Evolutionary conservation across 1,140 invertebrate genomes (phyloP).

Genomic region (Argopecten irradians): DNA sequence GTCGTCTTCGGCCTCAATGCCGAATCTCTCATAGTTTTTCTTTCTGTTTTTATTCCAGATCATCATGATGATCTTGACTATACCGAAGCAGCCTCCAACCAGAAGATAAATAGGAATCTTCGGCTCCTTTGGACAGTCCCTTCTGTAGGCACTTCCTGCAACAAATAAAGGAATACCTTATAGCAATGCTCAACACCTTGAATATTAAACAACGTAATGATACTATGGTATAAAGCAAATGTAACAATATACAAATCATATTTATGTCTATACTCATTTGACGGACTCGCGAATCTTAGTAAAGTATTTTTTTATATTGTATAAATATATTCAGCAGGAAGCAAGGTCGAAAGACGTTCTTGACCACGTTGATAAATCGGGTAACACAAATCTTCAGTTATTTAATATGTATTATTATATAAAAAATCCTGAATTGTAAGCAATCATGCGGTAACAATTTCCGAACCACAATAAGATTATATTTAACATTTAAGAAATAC

Average conservation of each 20-base stretch:
- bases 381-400: too few species aligned
- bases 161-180: slow-evolving; percentile 15
- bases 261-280: too few species aligned
- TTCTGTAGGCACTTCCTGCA: slow-evolving; percentile 60
- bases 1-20: slow-evolving; percentile 34
- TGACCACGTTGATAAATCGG: too few species aligned
- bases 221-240: neutral
- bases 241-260: neutral
- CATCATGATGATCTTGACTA: slow-evolving; percentile 63
- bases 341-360: too few species aligned
- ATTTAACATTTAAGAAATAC: too few species aligned
- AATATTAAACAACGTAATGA: neutral
- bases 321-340: too few species aligned
- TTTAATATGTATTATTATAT: too few species aligned
- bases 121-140: slow-evolving; percentile 72
- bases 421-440: too few species aligned
- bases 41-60: slow-evolving; percentile 60
- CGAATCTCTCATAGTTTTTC: slow-evolving; percentile 47
- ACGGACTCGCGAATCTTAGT: too few species aligned
- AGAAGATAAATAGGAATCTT: slow-evolving; percentile 73
- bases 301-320: too few species aligned
- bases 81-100: slow-evolving; percentile 71
- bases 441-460: too few species aligned
- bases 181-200: slow-evolving; percentile 30
- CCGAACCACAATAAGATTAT: too few species aligned